Conservation (phyloP, 2,888 invertebrate genomes). For the Agrochola lota region DNA sequence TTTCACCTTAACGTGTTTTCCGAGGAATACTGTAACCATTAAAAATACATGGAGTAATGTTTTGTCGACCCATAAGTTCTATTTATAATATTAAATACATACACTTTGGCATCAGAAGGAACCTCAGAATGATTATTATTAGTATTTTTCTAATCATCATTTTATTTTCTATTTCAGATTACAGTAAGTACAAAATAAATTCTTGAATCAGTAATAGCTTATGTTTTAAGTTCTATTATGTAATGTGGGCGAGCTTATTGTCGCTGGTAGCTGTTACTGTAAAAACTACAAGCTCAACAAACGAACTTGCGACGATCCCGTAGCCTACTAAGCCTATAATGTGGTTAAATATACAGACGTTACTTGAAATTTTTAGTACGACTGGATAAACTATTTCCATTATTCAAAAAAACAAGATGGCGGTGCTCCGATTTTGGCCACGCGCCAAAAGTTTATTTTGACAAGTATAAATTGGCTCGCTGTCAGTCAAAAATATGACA, state of each 20-base stretch:
- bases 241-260: background rate
- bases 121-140: background rate
- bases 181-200: constrained; percentile 44
- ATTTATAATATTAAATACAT: background rate
- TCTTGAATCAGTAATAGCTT: background rate
- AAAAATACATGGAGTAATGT: background rate
- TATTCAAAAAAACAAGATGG: background rate
- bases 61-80: background rate
- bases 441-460: no score
- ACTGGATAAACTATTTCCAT: background rate
- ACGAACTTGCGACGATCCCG: background rate
- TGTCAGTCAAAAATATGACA: no score
- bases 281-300: background rate
- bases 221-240: background rate
- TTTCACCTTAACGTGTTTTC: no score
- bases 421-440: no score
- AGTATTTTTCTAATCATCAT: constrained; percentile 1
- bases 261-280: background rate
- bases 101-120: background rate
- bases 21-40: background rate
- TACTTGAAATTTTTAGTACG: background rate
- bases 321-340: background rate
- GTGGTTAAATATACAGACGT: no score
- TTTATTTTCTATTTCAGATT: constrained; percentile 41
- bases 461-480: background rate